Evolutionary conservation across 2,113 vertebrate species (phyloP), one percentile per base, ranked within the genome.

Genomic region (Uria lomvia): DNA sequence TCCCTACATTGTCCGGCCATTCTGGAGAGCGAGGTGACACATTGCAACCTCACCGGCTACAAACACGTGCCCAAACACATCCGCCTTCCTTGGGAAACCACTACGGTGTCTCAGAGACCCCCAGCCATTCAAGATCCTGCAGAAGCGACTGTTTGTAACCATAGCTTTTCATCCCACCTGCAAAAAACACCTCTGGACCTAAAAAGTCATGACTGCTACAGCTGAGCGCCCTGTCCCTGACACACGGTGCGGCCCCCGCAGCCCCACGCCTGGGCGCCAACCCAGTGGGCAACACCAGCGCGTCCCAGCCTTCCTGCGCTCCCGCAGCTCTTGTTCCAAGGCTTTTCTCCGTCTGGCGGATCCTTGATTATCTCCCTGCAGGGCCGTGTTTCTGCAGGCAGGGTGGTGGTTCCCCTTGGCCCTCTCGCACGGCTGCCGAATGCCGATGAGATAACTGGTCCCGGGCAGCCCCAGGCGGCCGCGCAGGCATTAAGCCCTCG

Each of bases 391-490:
- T 67, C 94, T 75, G 89, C 91, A 81, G 0, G 84, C 94, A 92
- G 87, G 85, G 84, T 72, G 84, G 77, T 82, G 74, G 21, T 70
- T 94, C 53, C 81, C 92, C 68, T 75, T 73, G 14, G 52, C 77
- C 70, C 84, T 71, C 40, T 7, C 5, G 12, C 53, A 24, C 20
- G 68, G 70, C 93, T 59, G 90, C 94, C 88, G 81, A 92, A 90
- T 47, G 87, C 2, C 20, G 49, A 91, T 86, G 74, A 95, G 92
- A 90, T 83, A 86, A 95, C 55, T 26, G 58, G 82, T 70, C 92
- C 66, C 20, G 12, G 66, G 82, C 92, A 94, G 96, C 92, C 96
- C 55, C 81, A n/a, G 95, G 95, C 96, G 63, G 89, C 72, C 5
- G 6, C 42, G 1, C 88, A 72, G 92, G 45, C 43, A 90, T 68